A percentile compares a stretch with the other conserved stretches of the same genome.
Evolutionary conservation across 1,140 invertebrate species (phyloP).

Genomic region (Harlomillsia oculata): DNA sequence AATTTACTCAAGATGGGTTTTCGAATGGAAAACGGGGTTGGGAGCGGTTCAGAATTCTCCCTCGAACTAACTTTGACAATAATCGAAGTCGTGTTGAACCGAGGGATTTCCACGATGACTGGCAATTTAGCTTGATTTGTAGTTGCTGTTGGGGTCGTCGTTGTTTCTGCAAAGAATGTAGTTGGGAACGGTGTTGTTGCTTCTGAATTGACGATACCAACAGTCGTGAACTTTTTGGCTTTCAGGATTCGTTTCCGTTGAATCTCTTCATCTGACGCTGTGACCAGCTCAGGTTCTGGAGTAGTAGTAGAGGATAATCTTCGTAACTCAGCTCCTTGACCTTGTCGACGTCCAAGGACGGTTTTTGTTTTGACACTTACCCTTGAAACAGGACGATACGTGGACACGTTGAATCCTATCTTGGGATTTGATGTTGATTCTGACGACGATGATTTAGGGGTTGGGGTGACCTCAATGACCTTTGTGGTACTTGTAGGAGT

Average conservation of each 20-base stretch:
- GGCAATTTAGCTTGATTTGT: too few relatives aligned
- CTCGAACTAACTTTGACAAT: constrained; percentile 11
- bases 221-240: constrained; percentile 5
- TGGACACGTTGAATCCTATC: constrained; percentile 9
- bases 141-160: not conserved
- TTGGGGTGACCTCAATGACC: not conserved
- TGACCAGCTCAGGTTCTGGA: constrained; percentile 24
- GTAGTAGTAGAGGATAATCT: constrained; percentile 10
- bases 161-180: not conserved
- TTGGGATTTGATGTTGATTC: not conserved
- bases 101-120: not conserved
- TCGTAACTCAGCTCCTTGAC: not conserved
- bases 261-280: constrained; percentile 26
- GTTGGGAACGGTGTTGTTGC: not conserved
- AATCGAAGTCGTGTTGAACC: not conserved
- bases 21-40: not conserved
- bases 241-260: not conserved
- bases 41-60: not conserved
- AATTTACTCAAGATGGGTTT: constrained; percentile 10
- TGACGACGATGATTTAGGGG: not conserved
- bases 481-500: not conserved
- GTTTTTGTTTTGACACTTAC: constrained; percentile 20
- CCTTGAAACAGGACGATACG: constrained; percentile 14
- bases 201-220: not conserved
- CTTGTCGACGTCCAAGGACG: not conserved